phyloP scores from a whole-genome alignment of 2,113 vertebrate genomes.

The Boleophthalmus pectinirostris region DNA sequence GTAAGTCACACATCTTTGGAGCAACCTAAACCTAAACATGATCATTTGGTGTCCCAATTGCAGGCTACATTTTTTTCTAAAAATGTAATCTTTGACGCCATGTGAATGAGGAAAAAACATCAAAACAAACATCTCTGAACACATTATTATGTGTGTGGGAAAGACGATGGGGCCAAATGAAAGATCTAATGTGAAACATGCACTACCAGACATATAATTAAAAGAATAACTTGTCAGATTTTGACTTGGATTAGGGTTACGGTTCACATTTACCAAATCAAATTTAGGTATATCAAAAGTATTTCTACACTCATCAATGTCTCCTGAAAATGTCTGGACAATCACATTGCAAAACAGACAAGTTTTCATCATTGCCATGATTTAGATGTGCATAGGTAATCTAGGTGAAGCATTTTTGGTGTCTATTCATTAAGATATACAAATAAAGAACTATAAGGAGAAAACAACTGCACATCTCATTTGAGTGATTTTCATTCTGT shows the following conservation, averaged over 20 bases:
- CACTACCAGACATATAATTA: background rate
- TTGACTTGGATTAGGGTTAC: background rate
- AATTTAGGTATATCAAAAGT: no score
- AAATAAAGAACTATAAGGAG: no score
- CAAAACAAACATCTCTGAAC: constrained; percentile 21
- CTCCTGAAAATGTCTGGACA: no score
- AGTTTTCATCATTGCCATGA: no score
- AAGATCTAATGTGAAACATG: constrained; percentile 15
- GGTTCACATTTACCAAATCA: no score
- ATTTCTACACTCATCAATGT: no score
- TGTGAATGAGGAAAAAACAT: constrained; percentile 11
- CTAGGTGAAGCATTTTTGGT: no score
- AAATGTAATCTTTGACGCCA: constrained; percentile 20
- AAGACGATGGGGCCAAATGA: constrained; percentile 37
- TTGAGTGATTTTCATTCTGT: background rate
- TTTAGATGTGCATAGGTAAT: no score
- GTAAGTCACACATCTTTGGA: background rate
- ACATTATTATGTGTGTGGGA: constrained; percentile 43
- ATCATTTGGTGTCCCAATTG: constrained; percentile 30
- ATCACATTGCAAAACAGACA: no score
- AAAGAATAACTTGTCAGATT: background rate
- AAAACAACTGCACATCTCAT: no score
- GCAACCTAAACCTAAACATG: constrained; percentile 3
- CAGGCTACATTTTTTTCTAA: constrained; percentile 22
- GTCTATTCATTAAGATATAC: no score